Evolutionary conservation across 1,140 invertebrate genomes (phyloP), one percentile per base, ranked within the genome.

Genomic region (Heliothis subflexa): DNA sequence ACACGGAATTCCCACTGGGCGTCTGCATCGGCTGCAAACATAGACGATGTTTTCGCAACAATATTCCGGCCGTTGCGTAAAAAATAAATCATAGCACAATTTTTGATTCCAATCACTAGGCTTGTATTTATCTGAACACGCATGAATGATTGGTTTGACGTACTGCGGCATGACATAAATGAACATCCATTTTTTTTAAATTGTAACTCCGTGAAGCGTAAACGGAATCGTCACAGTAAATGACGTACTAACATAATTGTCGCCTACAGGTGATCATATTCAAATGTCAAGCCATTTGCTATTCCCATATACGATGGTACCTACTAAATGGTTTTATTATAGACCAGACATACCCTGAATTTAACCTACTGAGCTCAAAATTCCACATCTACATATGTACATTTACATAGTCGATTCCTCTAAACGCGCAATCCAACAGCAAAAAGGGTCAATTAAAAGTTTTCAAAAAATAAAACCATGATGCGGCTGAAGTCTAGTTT

Each of bases 241-340:
- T 50, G 57, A 62, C 18, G n/a, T 75, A 61, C 40, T 21, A 28
- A 62, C 33, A 5, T 40, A 50, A n/a, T 12, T 97, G n/a, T 99
- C 98, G 72, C 99, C 99, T 93, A 99, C 98, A 54, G 10, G 28
- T 55, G 25, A 72, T 45, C 18, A 73, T 59, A 73, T 73, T 47
- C 55, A 73, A 59, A 73, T 72, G 52, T 25, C 55, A n/a, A n/a
- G 18, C 49, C 18, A 49, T 49, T 73, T 73, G n/a, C 71, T 33
- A 25, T 47, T 28, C 28, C 40, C 71, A 47, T 9, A 18, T 11
- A 21, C 2, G 54, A 1, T 40, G 40, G 13, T 14, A 40, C n/a
- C n/a, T n/a, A n/a, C 21, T 25, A 13, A 9, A 54, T 73, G 52
- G 55, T 59, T 59, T 47, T 73, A 59, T 73, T 49, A 66, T 18